Base-by-base conservation (phyloP, 2,888 invertebrate genomes). In the Bugulina stolonifera region DNA sequence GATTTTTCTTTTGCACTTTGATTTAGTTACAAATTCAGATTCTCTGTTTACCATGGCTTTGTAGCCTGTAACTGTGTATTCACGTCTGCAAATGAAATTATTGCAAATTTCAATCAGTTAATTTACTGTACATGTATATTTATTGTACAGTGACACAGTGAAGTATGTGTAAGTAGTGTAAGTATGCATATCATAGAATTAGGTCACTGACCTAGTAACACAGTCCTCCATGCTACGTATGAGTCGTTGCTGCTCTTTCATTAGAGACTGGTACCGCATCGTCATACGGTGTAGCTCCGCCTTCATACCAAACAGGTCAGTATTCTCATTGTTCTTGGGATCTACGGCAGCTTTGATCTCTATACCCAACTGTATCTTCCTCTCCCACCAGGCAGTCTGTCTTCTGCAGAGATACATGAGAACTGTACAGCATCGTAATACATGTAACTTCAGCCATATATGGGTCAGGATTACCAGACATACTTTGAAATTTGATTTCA, bases 151-250 rank as follows among this genome's bases (percentile, higher is more conserved):
- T n/a, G n/a, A n/a, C n/a, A n/a, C n/a, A n/a, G n/a, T n/a, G n/a
- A n/a, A n/a, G n/a, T n/a, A n/a, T n/a, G n/a, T n/a, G n/a, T n/a
- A n/a, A n/a, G n/a, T n/a, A n/a, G n/a, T n/a, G n/a, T n/a, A n/a
- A n/a, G n/a, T n/a, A n/a, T n/a, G n/a, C n/a, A n/a, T n/a, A n/a
- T n/a, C n/a, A n/a, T n/a, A n/a, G n/a, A n/a, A n/a, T n/a, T n/a
- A n/a, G n/a, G n/a, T n/a, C n/a, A n/a, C n/a, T n/a, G 3, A 70
- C 70, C 70, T 70, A 25, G 70, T 54, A 2, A 70, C 70, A 29
- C n/a, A 43, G 25, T 70, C 52, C 52, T 70, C 70, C 70, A 70
- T 70, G 32, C 70, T 29, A 18, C 70, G 54, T 2, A 70, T 70
- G 5, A 70, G 70, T 5, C 54, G n/a, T 52, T 70, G 29, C 52